These are phyloP conservation scores for Phenganax stokvisi DNA, from an alignment of 92 coral and sea anemone genomes.

Conservation along the genomic window DNA sequence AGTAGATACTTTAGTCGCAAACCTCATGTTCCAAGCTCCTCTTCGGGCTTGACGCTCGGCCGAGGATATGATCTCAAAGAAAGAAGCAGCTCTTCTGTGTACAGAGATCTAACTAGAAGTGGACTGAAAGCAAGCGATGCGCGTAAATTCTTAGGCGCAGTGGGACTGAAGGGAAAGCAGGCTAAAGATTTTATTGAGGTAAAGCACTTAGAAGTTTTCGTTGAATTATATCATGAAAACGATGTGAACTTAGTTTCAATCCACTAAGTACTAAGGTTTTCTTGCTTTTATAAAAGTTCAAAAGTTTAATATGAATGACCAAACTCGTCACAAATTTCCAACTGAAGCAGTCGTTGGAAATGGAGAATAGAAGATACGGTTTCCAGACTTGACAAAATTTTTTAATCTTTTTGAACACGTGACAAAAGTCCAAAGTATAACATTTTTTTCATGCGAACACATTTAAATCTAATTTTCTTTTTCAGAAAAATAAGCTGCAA, in stretches of 20 bases:
- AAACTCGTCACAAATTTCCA: too few relatives aligned
- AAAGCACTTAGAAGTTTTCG: background rate
- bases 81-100: background rate
- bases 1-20: constrained; percentile 43
- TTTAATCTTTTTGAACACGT: background rate
- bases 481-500: background rate
- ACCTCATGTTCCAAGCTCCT: constrained; percentile 32
- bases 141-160: constrained; percentile 20
- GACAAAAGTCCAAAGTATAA: too few relatives aligned
- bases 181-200: constrained; percentile 32
- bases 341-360: too few relatives aligned
- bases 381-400: background rate
- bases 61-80: constrained; percentile 41
- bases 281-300: background rate
- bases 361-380: background rate
- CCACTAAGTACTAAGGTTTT: background rate
- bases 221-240: background rate
- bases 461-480: background rate
- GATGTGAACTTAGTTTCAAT: background rate
- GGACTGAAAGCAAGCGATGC: constrained; percentile 24
- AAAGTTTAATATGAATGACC: too few relatives aligned
- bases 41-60: constrained; percentile 42
- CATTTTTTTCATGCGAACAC: too few relatives aligned
- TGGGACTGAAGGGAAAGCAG: constrained; percentile 11
- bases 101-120: constrained; percentile 8